Evolutionary conservation across 2,888 invertebrate species (phyloP), one percentile per base, ranked within the genome.

Genomic region (Hypolimnas misippus): DNA sequence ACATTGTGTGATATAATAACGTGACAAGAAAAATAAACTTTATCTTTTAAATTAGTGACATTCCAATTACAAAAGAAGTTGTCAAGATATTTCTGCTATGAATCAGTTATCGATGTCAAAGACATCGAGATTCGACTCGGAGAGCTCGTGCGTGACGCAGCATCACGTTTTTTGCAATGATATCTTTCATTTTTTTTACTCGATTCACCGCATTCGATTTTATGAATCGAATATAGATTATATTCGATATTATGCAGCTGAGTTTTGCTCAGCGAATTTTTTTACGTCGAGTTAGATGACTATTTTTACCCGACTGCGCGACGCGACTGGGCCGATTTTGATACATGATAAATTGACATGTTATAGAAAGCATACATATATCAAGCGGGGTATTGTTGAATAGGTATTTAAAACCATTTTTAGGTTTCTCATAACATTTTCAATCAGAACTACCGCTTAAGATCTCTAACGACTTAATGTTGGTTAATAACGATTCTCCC

Each of bases 121-220:
- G 71, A 68, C 72, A 68, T 67, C 69, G 66, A 64, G 60, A 60
- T 61, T 62, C 61, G 62, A 49, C 16, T 55, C 58, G 35, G 55
- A 42, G 38, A 62, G 64, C 44, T 70, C 71, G 71, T 71, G 71
- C 71, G 68, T 70, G 70, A 70, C 69, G 70, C 63, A 57, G 61
- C 62, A 63, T 61, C 66, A 62, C 59, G 66, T 67, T 69, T 69
- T 70, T 68, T 69, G 59, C 53, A 38, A 16, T 46, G 25, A 25
- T 49, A 38, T 55, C 55, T 38, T 55, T 59, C 52, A 46, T 49
- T 67, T 69, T 66, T 33, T 65, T 69, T 67, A 57, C 61, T 50
- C 61, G 63, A 53, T 62, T 63, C 58, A 49, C 63, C 62, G 62
- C 66, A 63, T 57, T 52, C 54, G 61, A 53, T 63, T 62, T 60